Base-by-base conservation (phyloP, 2,797 vertebrate species). In the Strix occidentalis region DNA sequence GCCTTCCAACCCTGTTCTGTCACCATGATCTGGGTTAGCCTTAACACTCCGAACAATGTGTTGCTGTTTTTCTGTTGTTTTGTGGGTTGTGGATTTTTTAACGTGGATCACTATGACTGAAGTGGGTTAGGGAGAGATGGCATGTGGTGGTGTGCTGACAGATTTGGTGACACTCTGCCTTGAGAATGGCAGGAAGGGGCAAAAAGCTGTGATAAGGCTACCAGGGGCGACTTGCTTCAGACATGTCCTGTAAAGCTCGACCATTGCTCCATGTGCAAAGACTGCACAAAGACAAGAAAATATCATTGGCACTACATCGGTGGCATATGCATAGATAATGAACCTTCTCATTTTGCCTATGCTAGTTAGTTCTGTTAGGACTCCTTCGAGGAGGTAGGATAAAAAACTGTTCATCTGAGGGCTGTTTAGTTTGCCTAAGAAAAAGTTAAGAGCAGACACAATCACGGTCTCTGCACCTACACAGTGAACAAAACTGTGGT, bases 271-370 rank as follows among this genome's bases (percentile, higher is more conserved):
- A 39, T 0, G 0, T 31, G 48, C 18, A 48, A 68, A 80, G 79
- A 25, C 63, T 26, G 13, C 50, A 26, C 54, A 46, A 70, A 75
- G 11, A 15, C 14, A 60, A 56, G 48, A 56, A 18, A 74, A 31
- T 46, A 23, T 8, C 12, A 33, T 76, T 21, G 53, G 21, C 2
- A 2, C 33, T 45, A 5, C 19, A 17, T 17, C 10, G 11, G 0
- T 0, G 3, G 26, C 2, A 0, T 53, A 35, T 2, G 16, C 48
- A 58, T 19, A 8, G 25, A 57, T 17, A 63, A n/a, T 0, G 2
- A 43, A 45, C 19, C 33, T 56, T 57, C 35, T 75, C 61, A 31
- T 61, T n/a, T 64, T 60, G 31, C 45, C 46, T 37, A 2, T 6
- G 13, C 39, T 33, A 28, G 3, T 25, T 33, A n/a, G 56, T 70